Base-by-base conservation (phyloP, 2,888 invertebrate species). In the Folsomia candida region DNA sequence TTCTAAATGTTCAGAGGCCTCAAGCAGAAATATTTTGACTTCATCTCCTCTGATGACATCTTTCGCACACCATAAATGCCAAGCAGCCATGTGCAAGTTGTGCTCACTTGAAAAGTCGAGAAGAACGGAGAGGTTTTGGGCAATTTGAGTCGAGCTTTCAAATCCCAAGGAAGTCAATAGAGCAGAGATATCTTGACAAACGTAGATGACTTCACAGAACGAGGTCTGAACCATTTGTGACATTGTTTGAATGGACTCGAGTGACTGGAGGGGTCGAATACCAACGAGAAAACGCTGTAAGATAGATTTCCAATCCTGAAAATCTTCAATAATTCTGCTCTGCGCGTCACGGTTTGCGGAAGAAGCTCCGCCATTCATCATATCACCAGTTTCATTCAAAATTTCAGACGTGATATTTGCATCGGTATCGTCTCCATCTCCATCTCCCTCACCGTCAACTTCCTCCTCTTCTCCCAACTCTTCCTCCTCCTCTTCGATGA, bases 1-100 rank as follows among this genome's bases (percentile, higher is more conserved):
- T 83, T 97, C 97, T 78, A 96, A 87, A 83, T 97, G 97, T 81
- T 97, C 97, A 81, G 94, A 93, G 77, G 97, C 90, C 83, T 97
- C 96, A 51, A 97, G 86, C 81, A 96, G 90, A 76, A 92, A 91
- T 83, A 92, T 95, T 65, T 93, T 89, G 67, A 97, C 87, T 1
- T 90, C 89, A 83, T 97, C 96, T 20, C 69, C 68, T 57, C 67
- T 63, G 11, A 74, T 74, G 27, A 71, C 67, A 20, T 74, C 74
- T 57, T 74, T 74, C 9, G 74, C 68, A 26, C 71, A 72, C 74
- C 74, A 74, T 29, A 74, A 67, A 54, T 74, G 74, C 74, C 74
- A 74, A 0, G 74, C 74, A 2, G 68, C 69, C 58, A 74, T 63
- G 59, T 74, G 74, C 29, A 72, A 51, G 57, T 72, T 72, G 51